Conservation (phyloP, 2,797 vertebrate genomes). For the Gymnopithys bicolor region DNA sequence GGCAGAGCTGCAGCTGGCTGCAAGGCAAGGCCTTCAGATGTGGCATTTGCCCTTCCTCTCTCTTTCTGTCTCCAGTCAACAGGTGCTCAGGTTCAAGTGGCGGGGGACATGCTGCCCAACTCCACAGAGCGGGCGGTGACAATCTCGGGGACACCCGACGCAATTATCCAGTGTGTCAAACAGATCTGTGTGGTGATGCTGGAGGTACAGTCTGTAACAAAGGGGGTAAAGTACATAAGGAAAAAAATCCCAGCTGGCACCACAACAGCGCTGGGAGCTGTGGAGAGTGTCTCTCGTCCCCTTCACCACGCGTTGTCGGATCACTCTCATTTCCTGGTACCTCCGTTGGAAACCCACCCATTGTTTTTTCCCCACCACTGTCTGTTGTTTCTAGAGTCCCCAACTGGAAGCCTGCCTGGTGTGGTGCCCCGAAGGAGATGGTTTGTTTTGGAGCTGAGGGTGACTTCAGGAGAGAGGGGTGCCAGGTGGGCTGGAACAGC, state of each 20-base stretch:
- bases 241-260: background rate
- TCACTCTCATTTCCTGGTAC: constrained; percentile 35
- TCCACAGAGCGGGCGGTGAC: constrained; percentile 97
- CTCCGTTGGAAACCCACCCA: background rate
- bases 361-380: background rate
- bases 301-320: background rate
- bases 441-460: background rate
- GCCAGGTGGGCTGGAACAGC: background rate
- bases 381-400: background rate
- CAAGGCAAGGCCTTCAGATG: background rate
- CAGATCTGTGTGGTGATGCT: constrained; percentile 99
- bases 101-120: constrained; percentile 97
- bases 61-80: constrained; percentile 84
- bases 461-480: background rate
- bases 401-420: background rate
- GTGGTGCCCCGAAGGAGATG: background rate
- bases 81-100: constrained; percentile 97
- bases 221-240: constrained; percentile 68
- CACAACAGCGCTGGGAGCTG: background rate
- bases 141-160: constrained; percentile 96
- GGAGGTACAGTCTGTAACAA: constrained; percentile 87
- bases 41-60: constrained; percentile 29
- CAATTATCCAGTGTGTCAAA: constrained; percentile 98
- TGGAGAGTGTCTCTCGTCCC: constrained; percentile 2
- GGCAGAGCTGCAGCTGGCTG: background rate